Conservation (phyloP, 2,888 invertebrate genomes). For the Bugulina stolonifera region DNA sequence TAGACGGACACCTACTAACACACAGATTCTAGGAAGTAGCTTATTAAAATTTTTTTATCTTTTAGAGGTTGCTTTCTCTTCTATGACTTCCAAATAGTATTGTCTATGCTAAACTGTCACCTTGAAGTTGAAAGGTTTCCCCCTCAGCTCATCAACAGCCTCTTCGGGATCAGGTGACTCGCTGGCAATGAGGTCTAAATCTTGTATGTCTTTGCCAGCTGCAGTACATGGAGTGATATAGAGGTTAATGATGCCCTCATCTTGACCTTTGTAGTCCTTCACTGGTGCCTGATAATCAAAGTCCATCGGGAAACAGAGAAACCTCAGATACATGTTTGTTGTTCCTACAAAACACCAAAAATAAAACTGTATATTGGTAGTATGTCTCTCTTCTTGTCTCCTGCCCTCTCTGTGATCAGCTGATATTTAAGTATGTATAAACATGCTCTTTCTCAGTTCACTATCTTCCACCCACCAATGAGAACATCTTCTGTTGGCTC, state of each 20-base stretch:
- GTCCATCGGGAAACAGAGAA: constrained; percentile 50
- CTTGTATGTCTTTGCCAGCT: constrained; percentile 41
- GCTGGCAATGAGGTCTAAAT: constrained; percentile 51
- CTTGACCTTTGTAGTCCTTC: constrained; percentile 52
- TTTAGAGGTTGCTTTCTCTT: too few species aligned
- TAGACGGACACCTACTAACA: too few species aligned
- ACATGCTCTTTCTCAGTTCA: too few species aligned
- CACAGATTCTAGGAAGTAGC: too few species aligned
- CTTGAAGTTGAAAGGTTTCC: constrained; percentile 50
- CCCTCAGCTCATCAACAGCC: constrained; percentile 42
- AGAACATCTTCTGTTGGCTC: constrained; percentile 52
- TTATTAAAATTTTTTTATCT: too few species aligned
- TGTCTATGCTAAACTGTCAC: too few species aligned
- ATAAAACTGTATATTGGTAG: too few species aligned
- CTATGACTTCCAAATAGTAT: too few species aligned
- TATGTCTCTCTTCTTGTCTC: too few species aligned
- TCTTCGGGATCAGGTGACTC: constrained; percentile 32
- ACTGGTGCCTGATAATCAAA: constrained; percentile 50
- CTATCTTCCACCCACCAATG: constrained; percentile 38
- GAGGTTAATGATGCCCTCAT: constrained; percentile 46
- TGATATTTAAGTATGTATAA: too few species aligned
- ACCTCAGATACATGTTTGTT: constrained; percentile 51
- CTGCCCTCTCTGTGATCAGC: too few species aligned
- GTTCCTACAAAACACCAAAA: constrained; percentile 34
- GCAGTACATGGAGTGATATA: constrained; percentile 47